Percentiles rank a stretch among this genome's conserved stretches.
These are phyloP conservation scores for Bergia puertoricense DNA, from an alignment of 92 coral and sea anemone genomes.

Conservation along the genomic window DNA sequence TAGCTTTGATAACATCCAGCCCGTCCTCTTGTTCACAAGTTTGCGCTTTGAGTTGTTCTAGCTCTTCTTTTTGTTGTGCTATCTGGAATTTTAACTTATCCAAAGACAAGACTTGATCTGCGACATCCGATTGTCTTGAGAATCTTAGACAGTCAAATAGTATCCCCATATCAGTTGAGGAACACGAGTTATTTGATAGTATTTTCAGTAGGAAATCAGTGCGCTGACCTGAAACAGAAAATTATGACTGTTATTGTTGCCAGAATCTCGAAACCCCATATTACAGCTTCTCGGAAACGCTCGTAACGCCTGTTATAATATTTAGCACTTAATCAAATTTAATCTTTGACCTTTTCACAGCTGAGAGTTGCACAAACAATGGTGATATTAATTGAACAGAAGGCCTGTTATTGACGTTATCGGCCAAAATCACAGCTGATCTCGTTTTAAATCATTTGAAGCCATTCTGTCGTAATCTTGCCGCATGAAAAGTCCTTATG, in stretches of 20 bases:
- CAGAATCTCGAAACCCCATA: no score
- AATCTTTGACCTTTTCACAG: no score
- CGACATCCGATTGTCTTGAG: background rate
- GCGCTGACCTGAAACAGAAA: background rate
- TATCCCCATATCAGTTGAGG: background rate
- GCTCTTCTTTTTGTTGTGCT: conserved; percentile 30
- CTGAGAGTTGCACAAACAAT: no score
- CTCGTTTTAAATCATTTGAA: no score
- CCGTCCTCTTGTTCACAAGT: background rate
- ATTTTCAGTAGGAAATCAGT: background rate
- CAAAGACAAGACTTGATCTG: background rate
- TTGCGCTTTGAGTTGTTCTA: conserved; percentile 30
- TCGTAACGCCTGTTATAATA: background rate
- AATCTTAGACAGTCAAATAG: background rate
- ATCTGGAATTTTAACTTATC: background rate
- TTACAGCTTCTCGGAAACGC: background rate
- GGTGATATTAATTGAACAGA: no score
- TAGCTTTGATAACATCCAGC: background rate
- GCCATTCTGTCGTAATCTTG: no score
- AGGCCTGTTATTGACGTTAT: no score
- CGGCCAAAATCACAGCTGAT: no score
- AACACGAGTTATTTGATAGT: background rate
- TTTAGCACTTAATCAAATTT: background rate
- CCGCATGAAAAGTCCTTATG: no score
- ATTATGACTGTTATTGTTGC: background rate